These are phyloP conservation scores for Lycocerus yunnanus DNA, from an alignment of 2,888 invertebrate species.

Conservation along the genomic window DNA sequence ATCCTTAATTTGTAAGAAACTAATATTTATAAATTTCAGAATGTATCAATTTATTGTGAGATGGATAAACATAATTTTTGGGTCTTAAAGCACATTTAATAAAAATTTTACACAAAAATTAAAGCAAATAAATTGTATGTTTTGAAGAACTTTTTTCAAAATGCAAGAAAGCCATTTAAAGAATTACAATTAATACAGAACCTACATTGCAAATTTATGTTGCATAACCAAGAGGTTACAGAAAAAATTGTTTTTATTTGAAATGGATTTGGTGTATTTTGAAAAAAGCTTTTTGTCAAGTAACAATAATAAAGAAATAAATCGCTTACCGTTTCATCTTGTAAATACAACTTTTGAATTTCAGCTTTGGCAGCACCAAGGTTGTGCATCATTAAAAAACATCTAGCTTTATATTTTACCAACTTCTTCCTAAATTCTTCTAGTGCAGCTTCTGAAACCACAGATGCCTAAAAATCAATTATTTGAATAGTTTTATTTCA, in stretches of 20 bases:
- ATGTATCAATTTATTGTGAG: neutral
- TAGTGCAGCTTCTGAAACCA: slow-evolving; percentile 51
- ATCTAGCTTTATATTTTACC: slow-evolving; percentile 64
- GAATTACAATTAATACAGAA: too few species aligned
- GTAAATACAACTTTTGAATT: slow-evolving; percentile 54
- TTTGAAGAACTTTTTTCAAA: neutral
- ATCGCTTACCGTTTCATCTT: slow-evolving; percentile 55
- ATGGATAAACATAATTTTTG: neutral
- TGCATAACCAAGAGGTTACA: too few species aligned
- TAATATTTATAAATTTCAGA: neutral
- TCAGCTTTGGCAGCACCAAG: slow-evolving; percentile 57
- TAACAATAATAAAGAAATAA: neutral
- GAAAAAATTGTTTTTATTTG: too few species aligned
- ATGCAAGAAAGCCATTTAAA: neutral
- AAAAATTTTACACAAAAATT: neutral
- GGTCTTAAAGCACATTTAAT: neutral
- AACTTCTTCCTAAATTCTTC: slow-evolving; percentile 61
- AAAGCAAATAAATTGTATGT: neutral
- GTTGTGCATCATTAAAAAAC: slow-evolving; percentile 63
- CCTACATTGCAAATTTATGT: too few species aligned
- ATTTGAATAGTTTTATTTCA: slow-evolving; percentile 49
- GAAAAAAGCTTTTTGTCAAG: neutral
- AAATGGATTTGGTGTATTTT: too few species aligned
- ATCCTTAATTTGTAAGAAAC: neutral
- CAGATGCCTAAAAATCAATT: slow-evolving; percentile 29